Evolutionary conservation across 2,113 vertebrate species (phyloP).

Genomic region (Oncorhynchus tshawytscha): DNA sequence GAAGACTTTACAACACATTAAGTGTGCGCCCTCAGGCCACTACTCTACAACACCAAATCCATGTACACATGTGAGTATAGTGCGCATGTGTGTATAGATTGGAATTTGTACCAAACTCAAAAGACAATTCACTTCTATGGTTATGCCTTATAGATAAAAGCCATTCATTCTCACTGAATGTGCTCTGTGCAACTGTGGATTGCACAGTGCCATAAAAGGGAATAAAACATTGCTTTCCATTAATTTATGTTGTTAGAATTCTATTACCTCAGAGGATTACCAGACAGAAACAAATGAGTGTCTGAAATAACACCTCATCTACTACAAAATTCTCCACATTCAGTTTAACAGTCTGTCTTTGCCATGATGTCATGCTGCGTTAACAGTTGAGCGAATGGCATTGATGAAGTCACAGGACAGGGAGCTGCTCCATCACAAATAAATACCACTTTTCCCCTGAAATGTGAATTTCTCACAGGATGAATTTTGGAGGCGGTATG

Average conservation of each 20-base stretch:
- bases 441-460: no score
- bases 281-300: not conserved
- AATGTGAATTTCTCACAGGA: no score
- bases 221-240: not conserved
- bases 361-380: no score
- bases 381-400: not conserved
- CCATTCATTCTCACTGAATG: not conserved
- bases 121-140: not conserved
- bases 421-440: no score
- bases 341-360: not conserved
- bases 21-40: no score
- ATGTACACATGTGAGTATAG: no score
- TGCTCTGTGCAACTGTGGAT: not conserved
- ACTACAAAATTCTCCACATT: not conserved
- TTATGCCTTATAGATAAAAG: not conserved
- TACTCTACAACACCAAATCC: no score
- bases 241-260: not conserved
- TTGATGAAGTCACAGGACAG: not conserved
- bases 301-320: not conserved
- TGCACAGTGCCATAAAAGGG: not conserved
- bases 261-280: not conserved
- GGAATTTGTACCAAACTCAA: not conserved
- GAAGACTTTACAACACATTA: no score
- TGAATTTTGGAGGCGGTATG: no score
- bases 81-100: no score